Percentiles rank a stretch among this genome's conserved stretches.
phyloP scores from a whole-genome alignment of 2,797 vertebrate species.

The Falco novaeseelandiae region DNA sequence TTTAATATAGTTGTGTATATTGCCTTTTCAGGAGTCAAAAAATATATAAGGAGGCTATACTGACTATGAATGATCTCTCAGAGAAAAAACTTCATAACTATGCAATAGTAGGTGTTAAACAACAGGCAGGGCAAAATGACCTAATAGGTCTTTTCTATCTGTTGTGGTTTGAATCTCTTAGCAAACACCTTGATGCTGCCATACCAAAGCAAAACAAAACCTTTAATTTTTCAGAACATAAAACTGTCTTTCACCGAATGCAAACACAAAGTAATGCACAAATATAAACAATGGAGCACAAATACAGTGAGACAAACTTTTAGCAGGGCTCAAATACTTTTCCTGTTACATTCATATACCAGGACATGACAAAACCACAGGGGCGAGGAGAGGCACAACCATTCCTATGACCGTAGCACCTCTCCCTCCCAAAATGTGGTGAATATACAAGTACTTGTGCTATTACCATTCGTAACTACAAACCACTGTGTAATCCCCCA shows the following conservation, averaged over 20 bases:
- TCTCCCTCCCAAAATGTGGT: background rate
- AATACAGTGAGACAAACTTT: background rate
- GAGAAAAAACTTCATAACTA: background rate
- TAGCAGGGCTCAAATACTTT: background rate
- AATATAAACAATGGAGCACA: background rate
- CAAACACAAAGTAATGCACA: background rate
- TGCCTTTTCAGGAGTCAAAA: background rate
- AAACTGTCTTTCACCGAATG: background rate
- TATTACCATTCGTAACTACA: background rate
- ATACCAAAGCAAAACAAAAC: background rate
- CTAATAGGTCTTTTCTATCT: conserved; percentile 6
- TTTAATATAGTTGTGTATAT: background rate
- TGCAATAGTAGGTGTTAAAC: background rate
- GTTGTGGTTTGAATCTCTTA: background rate
- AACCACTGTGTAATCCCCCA: background rate
- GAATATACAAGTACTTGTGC: background rate
- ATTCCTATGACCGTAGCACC: background rate
- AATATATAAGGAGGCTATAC: background rate
- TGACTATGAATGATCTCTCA: background rate
- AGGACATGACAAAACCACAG: background rate
- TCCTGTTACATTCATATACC: background rate
- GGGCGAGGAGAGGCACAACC: background rate
- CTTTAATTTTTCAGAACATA: background rate
- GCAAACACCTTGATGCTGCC: background rate
- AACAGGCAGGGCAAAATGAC: background rate